These are phyloP conservation scores for Lates calcarifer DNA, from an alignment of 2,113 vertebrate genomes.

Conservation along the genomic window DNA sequence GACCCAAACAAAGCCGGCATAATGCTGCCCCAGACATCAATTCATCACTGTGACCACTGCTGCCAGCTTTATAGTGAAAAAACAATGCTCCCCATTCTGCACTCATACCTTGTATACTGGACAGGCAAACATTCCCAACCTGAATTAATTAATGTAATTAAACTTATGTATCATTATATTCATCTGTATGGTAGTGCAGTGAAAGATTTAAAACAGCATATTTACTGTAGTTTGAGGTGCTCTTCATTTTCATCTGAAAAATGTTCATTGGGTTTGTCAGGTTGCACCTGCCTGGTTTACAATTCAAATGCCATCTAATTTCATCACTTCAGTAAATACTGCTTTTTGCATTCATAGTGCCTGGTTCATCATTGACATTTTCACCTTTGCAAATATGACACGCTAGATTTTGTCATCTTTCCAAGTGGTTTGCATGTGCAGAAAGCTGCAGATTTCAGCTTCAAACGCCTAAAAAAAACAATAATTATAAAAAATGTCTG, in stretches of 20 bases:
- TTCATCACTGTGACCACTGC: too few species aligned
- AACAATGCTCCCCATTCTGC: too few species aligned
- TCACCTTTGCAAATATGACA: conserved; percentile 12
- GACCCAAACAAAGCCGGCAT: too few species aligned
- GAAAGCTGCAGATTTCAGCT: background rate
- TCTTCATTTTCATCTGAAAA: background rate
- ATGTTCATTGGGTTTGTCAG: conserved; percentile 5
- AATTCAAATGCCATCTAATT: conserved; percentile 1
- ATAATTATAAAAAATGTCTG: background rate
- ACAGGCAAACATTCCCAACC: too few species aligned
- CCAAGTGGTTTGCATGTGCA: background rate
- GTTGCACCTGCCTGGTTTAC: conserved; percentile 7
- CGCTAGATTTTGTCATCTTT: background rate
- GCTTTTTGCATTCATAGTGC: conserved; percentile 5
- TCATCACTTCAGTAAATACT: conserved; percentile 14
- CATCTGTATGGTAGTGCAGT: background rate
- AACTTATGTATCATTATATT: conserved; percentile 2
- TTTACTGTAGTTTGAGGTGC: conserved; percentile 5
- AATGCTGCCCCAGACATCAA: too few species aligned
- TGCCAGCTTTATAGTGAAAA: too few species aligned
- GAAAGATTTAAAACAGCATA: background rate
- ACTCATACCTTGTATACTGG: too few species aligned
- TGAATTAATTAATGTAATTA: background rate
- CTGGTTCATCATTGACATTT: background rate
- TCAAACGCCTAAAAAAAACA: background rate